phyloP scores from a whole-genome alignment of 2,797 vertebrate genomes.

The Notoglanidium macrostoma region DNA sequence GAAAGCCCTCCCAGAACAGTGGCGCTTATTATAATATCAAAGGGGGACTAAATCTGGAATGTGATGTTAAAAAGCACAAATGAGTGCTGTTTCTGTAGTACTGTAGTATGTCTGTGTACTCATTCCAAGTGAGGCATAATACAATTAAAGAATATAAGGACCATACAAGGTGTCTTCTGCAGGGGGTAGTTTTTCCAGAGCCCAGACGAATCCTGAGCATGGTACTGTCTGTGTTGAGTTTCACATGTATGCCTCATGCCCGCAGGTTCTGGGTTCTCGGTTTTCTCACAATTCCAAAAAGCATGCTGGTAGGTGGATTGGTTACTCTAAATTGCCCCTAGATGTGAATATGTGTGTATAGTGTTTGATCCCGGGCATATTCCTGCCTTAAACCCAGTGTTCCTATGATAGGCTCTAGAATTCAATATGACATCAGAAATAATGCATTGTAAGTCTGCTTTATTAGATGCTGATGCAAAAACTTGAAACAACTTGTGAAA shows the following conservation, averaged over 20 bases:
- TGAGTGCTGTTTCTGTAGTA: neutral
- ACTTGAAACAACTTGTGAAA: constrained; percentile 9
- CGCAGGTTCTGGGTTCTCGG: neutral
- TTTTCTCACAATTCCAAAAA: neutral
- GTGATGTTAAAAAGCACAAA: neutral
- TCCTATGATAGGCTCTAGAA: neutral
- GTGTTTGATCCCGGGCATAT: neutral
- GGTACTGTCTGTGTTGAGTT: neutral
- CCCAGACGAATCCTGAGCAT: neutral
- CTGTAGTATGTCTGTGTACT: neutral
- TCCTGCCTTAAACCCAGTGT: neutral
- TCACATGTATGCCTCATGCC: neutral
- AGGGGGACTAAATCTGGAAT: neutral
- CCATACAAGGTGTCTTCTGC: neutral
- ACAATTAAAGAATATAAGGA: neutral
- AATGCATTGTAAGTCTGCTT: neutral
- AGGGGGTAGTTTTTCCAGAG: neutral
- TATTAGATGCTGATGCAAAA: constrained; percentile 6
- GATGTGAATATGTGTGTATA: neutral
- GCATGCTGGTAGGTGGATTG: neutral
- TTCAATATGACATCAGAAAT: neutral
- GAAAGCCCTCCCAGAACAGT: neutral
- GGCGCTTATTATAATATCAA: neutral
- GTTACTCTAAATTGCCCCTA: neutral
- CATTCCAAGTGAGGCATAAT: neutral